Percentiles rank a stretch among this genome's conserved stretches.
Conservation (phyloP, 2,888 invertebrate species). For the Alcis repandata region DNA sequence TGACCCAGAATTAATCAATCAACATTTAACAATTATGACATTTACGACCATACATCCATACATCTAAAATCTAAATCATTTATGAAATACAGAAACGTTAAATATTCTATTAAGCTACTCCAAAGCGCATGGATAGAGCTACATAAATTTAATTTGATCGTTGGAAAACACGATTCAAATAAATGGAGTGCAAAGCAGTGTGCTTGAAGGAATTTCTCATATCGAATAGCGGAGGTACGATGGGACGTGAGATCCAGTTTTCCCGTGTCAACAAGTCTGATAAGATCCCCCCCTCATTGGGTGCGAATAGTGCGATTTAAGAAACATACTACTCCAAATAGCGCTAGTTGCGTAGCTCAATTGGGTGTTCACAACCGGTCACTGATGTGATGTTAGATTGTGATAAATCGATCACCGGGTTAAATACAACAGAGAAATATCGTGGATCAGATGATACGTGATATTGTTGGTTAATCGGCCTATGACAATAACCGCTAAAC, state of each 20-base stretch:
- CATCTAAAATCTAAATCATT: not conserved
- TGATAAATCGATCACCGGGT: no score
- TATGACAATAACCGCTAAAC: no score
- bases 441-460: no score
- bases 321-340: no score
- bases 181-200: conserved; percentile 13
- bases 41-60: not conserved
- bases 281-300: no score
- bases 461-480: no score
- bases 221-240: conserved; percentile 1
- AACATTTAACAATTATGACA: not conserved
- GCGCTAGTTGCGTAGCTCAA: no score
- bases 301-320: no score
- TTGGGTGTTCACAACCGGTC: no score
- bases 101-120: not conserved
- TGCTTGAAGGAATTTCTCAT: conserved; percentile 13
- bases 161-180: conserved; percentile 14
- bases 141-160: conserved; percentile 4
- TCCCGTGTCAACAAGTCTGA: not conserved
- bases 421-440: no score
- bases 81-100: not conserved
- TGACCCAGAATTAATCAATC: not conserved
- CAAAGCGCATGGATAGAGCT: not conserved
- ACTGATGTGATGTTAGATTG: no score
- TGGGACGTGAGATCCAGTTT: not conserved